These are phyloP conservation scores for Orthonevra nobilis DNA, from an alignment of 2,888 invertebrate genomes.

Conservation along the genomic window DNA sequence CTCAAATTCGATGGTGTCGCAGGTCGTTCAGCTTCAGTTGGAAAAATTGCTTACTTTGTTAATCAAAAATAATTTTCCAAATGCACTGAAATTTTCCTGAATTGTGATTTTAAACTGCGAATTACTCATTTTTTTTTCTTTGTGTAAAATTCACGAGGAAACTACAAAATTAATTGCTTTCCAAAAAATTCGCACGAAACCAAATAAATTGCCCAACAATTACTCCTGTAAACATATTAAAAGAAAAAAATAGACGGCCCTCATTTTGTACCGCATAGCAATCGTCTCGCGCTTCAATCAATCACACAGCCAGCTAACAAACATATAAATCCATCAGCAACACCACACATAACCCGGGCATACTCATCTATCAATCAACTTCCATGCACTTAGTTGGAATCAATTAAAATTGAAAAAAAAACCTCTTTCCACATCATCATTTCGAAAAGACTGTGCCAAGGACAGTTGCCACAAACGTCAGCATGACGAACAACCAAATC, in stretches of 20 bases:
- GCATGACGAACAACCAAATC: not conserved
- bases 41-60: too few species aligned
- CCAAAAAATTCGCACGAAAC: conserved; percentile 3
- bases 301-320: conserved; percentile 59
- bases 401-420: conserved; percentile 1
- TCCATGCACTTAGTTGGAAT: conserved; percentile 25
- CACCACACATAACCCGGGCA: conserved; percentile 11
- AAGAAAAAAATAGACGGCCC: conserved; percentile 9
- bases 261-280: conserved; percentile 3
- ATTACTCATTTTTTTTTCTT: too few species aligned
- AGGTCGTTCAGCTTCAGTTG: too few species aligned
- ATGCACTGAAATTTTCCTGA: too few species aligned
- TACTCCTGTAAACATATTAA: conserved; percentile 53
- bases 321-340: conserved; percentile 62
- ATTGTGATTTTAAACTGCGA: too few species aligned
- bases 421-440: not conserved
- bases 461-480: conserved; percentile 25
- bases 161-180: conserved; percentile 21
- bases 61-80: too few species aligned
- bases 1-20: too few species aligned
- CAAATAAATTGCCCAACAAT: conserved; percentile 46
- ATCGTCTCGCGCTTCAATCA: conserved; percentile 23
- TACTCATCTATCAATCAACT: conserved; percentile 50
- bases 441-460: conserved; percentile 13
- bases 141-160: not conserved